Evolutionary conservation across 1,140 invertebrate genomes (phyloP).

Genomic region (Caenorhabditis inopinata): DNA sequence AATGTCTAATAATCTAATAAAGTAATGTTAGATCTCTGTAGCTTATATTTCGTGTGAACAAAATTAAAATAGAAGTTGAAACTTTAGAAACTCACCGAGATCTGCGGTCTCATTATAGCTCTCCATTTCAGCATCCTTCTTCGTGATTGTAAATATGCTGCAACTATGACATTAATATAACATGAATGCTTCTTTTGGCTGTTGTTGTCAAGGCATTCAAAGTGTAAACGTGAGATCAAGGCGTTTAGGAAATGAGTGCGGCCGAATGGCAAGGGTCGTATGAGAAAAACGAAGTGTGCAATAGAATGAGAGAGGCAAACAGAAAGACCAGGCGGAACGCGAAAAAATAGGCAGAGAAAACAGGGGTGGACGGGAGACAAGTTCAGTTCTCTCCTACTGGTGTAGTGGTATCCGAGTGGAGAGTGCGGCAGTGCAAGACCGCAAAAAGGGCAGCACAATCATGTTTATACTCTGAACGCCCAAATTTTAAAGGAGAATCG

Average conservation of each 20-base stretch:
- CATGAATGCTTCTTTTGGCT: too few species aligned
- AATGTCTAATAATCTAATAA: too few species aligned
- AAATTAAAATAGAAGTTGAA: neutral
- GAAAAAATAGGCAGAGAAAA: neutral
- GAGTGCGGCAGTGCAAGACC: neutral
- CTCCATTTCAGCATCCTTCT: slow-evolving; percentile 15
- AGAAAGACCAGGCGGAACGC: slow-evolving; percentile 22
- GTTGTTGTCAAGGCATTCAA: too few species aligned
- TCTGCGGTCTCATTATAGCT: neutral
- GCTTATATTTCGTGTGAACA: neutral
- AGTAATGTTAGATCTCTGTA: too few species aligned
- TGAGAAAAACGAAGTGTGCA: neutral
- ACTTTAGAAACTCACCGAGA: neutral
- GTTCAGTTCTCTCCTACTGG: slow-evolving; percentile 8
- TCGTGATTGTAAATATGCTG: too few species aligned
- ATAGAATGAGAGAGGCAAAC: neutral
- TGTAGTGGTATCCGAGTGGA: neutral
- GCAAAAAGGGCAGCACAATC: neutral
- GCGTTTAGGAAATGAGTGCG: slow-evolving; percentile 11
- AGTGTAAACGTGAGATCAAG: neutral
- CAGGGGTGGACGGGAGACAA: neutral
- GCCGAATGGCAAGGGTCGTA: neutral
- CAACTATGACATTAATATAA: too few species aligned
- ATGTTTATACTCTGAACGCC: neutral
- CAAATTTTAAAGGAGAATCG: slow-evolving; percentile 1